These are phyloP conservation scores for Phoronis australis DNA, from an alignment of 2,888 invertebrate species.

Conservation along the genomic window DNA sequence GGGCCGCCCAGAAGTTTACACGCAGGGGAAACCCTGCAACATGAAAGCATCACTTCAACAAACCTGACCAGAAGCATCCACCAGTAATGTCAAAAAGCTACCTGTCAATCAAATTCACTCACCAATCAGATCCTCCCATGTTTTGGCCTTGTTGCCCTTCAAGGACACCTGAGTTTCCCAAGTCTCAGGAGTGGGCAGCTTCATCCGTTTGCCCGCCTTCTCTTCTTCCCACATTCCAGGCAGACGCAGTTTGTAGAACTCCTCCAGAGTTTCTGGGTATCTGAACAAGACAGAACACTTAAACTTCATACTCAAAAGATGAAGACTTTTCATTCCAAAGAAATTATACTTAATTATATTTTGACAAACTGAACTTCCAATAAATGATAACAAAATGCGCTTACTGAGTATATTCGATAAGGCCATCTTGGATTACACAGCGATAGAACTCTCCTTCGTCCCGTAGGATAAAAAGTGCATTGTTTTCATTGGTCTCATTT, in stretches of 20 bases:
- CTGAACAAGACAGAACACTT: too few species aligned
- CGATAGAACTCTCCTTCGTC: too few species aligned
- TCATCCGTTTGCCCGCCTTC: constrained; percentile 54
- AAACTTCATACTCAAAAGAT: too few species aligned
- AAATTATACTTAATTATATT: constrained; percentile 5
- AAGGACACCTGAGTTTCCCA: constrained; percentile 56
- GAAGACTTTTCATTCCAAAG: too few species aligned
- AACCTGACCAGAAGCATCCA: too few species aligned
- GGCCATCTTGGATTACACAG: too few species aligned
- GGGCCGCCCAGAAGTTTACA: too few species aligned
- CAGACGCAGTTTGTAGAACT: constrained; percentile 48
- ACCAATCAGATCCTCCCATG: constrained; percentile 55
- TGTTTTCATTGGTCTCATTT: neutral
- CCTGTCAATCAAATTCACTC: neutral
- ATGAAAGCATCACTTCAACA: too few species aligned
- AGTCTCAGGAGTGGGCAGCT: constrained; percentile 54
- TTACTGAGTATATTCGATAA: neutral
- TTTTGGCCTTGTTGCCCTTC: constrained; percentile 53
- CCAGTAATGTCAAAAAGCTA: neutral
- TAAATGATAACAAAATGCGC: neutral
- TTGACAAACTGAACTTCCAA: neutral
- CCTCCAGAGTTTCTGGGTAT: constrained; percentile 50
- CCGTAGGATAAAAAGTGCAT: neutral
- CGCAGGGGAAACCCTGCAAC: too few species aligned
- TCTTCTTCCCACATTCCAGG: constrained; percentile 51